Evolutionary conservation across 2,888 invertebrate genomes (phyloP), one percentile per base, ranked within the genome.

Genomic region (Gastrophysa polygoni): DNA sequence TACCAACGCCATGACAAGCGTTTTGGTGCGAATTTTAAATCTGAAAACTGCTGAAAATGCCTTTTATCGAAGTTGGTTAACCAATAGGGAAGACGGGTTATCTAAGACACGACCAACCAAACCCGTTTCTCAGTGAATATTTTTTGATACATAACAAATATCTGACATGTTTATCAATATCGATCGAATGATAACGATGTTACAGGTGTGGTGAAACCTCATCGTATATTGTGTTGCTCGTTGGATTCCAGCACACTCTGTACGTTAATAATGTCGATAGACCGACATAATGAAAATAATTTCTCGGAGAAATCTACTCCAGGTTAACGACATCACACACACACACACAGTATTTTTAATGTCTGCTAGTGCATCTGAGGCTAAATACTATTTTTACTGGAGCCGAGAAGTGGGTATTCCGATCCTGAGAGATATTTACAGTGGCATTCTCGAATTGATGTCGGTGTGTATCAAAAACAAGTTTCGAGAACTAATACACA

Each of bases 381-480:
- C 54, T 43, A 16, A 54, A 54, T 38, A 54, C 54, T 54, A 54
- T 54, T 54, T 54, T 24, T 54, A 54, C 54, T 43, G 54, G 44
- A 54, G 21, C 52, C 43, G 43, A 54, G 43, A 54, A n/a, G n/a
- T n/a, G n/a, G n/a, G n/a, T 54, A 54, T 43, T 43, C 56, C 47
- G 48, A 57, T 20, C 32, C 48, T 29, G 48, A 57, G 48, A 57
- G 46, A 57, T 57, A 57, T 57, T 48, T 47, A 57, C 56, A 48
- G n/a, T n/a, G n/a, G 56, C 47, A 47, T 48, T 34, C 48, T 57
- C 32, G 20, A 57, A 47, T 57, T 32, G 48, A 57, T 48, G 48
- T 32, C 46, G 47, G 56, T 48, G 46, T 18, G 32, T 57, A 57
- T 57, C 32, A 48, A 57, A 47, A 57, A 57, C 56, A 48, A 57